Conservation (phyloP, 2,888 invertebrate species). For the Stenchaetothrips biformis region DNA sequence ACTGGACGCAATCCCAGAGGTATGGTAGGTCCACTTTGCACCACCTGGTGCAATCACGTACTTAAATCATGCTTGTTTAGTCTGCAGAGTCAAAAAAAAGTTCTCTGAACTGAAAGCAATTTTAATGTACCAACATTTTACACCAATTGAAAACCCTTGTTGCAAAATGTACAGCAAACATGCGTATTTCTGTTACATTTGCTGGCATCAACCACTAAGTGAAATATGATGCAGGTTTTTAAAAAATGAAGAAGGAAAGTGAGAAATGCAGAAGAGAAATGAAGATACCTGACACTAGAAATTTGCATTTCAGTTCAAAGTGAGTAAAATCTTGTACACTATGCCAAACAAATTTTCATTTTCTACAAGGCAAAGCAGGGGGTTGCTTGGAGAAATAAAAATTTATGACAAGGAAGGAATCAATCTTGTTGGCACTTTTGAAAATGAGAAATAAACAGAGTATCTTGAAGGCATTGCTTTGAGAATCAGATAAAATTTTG, state of each 20-base stretch:
- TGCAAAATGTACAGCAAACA: too few species aligned
- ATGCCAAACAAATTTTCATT: neutral
- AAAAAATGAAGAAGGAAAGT: neutral
- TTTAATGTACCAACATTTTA: neutral
- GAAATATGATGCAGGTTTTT: too few species aligned
- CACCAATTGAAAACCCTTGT: too few species aligned
- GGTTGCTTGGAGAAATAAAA: neutral
- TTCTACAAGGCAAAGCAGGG: neutral
- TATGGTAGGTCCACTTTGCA: neutral
- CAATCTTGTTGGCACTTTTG: neutral
- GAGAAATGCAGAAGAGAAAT: neutral
- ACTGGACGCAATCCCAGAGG: neutral
- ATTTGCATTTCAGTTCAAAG: slow-evolving; percentile 16
- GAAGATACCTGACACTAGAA: neutral
- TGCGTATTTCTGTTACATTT: too few species aligned
- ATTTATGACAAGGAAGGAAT: neutral
- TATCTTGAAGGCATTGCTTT: neutral
- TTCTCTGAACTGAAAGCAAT: slow-evolving; percentile 11
- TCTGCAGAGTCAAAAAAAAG: neutral
- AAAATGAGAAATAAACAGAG: neutral
- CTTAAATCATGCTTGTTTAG: slow-evolving; percentile 15
- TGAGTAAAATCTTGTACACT: neutral
- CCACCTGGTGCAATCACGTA: neutral
- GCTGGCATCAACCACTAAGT: too few species aligned
- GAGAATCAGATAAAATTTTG: slow-evolving; percentile 2